Conservation (phyloP, 2,113 vertebrate species). For the Falco punctatus region DNA sequence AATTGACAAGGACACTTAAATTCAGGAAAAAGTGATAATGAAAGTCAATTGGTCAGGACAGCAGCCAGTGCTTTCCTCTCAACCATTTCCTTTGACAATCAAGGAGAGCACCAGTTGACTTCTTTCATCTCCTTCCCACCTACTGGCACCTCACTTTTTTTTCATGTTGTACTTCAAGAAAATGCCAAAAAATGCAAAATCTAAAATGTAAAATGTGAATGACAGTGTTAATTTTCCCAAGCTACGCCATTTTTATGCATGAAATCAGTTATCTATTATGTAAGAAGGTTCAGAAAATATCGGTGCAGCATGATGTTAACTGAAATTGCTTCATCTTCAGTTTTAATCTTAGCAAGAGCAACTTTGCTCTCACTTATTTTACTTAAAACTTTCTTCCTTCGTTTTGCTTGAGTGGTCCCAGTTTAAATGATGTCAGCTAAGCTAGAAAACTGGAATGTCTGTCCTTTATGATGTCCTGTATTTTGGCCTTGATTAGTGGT, state of each 20-base stretch:
- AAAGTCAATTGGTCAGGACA: neutral
- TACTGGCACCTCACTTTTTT: neutral
- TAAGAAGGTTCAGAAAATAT: neutral
- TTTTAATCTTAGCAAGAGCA: neutral
- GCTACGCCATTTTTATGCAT: neutral
- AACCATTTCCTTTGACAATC: neutral
- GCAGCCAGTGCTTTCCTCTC: neutral
- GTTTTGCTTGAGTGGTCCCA: neutral
- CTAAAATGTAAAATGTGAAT: neutral
- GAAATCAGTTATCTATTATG: neutral
- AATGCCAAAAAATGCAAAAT: neutral
- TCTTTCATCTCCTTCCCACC: neutral
- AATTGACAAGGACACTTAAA: neutral
- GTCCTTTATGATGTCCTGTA: neutral
- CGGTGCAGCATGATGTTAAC: neutral
- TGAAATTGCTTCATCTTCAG: neutral
- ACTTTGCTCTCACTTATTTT: neutral
- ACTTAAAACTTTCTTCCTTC: neutral
- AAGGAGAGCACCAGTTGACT: neutral
- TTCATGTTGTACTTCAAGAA: neutral
- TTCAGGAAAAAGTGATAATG: neutral
- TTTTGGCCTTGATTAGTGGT: constrained; percentile 25
- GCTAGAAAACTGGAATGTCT: neutral
- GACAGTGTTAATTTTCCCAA: neutral
- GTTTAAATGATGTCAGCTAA: neutral